These are phyloP conservation scores for Sarcophaga subvicina DNA, from an alignment of 2,888 invertebrate species.

Conservation along the genomic window DNA sequence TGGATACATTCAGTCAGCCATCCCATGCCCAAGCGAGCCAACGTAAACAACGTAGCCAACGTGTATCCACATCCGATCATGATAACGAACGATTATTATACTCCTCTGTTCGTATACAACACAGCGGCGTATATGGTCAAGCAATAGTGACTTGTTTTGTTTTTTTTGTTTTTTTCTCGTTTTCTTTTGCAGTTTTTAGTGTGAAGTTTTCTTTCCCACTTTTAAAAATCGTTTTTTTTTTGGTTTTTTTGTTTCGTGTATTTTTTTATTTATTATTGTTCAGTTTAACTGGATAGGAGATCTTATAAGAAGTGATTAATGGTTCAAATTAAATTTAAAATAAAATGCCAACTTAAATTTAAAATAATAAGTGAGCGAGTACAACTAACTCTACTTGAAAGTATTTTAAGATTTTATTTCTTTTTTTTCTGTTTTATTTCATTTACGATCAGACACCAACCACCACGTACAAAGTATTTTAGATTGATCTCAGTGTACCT, in stretches of 20 bases:
- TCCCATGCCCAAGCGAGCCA: background rate
- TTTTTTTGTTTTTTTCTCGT: background rate
- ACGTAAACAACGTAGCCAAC: slow-evolving; percentile 1
- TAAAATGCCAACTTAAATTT: slow-evolving; percentile 20
- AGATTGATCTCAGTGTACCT: too few species aligned
- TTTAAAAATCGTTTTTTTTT: slow-evolving; percentile 40
- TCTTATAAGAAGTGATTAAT: slow-evolving; percentile 63
- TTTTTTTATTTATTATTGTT: slow-evolving; percentile 50
- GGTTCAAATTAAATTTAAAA: slow-evolving; percentile 50
- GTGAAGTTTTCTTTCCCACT: slow-evolving; percentile 48
- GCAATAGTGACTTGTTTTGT: slow-evolving; percentile 28
- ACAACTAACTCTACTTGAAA: background rate
- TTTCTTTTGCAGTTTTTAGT: slow-evolving; percentile 40
- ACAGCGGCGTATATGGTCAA: background rate
- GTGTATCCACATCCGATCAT: slow-evolving; percentile 41
- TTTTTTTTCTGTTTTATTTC: too few species aligned
- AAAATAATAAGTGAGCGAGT: background rate
- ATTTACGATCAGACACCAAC: too few species aligned
- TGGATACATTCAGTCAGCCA: slow-evolving; percentile 41
- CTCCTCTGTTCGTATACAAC: background rate
- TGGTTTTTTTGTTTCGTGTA: slow-evolving; percentile 30
- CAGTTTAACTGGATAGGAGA: slow-evolving; percentile 36
- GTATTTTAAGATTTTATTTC: background rate
- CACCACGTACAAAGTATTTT: too few species aligned
- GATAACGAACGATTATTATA: slow-evolving; percentile 54